These are phyloP conservation scores for Helogale parvula DNA, from an alignment of 2,113 vertebrate species.

Conservation along the genomic window DNA sequence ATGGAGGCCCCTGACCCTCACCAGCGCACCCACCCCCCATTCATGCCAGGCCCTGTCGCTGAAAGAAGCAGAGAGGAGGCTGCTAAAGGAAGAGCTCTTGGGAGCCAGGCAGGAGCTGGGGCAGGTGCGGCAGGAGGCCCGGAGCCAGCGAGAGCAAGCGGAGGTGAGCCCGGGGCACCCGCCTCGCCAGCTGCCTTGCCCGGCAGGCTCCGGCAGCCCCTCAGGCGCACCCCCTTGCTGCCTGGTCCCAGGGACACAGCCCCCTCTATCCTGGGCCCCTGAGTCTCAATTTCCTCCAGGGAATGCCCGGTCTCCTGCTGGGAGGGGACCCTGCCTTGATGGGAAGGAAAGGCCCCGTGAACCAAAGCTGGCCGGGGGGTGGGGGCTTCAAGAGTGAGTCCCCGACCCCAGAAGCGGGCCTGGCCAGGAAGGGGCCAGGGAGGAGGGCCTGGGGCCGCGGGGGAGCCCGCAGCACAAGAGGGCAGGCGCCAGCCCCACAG, in stretches of 20 bases:
- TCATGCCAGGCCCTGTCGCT: constrained; percentile 85
- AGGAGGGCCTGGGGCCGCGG: not conserved
- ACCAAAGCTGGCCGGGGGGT: not conserved
- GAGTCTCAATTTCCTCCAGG: not conserved
- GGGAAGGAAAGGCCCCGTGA: not conserved
- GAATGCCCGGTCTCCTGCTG: not conserved
- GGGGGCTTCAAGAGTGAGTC: not conserved
- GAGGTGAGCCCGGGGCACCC: constrained; percentile 81
- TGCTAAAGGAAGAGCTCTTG: constrained; percentile 82
- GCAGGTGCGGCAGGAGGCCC: constrained; percentile 77
- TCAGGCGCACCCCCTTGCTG: not conserved
- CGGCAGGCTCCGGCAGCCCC: fast-evolving
- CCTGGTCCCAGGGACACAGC: not conserved
- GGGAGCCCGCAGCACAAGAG: fast-evolving
- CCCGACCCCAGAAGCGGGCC: not conserved
- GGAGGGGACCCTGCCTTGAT: not conserved
- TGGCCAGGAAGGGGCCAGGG: not conserved
- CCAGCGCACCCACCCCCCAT: not conserved
- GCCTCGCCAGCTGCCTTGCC: not conserved
- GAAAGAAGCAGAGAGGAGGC: constrained; percentile 86
- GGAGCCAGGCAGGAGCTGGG: constrained; percentile 81
- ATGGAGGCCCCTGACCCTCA: not conserved
- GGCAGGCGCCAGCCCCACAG: fast-evolving
- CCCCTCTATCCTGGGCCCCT: not conserved
- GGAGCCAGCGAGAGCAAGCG: constrained; percentile 84